These are phyloP conservation scores for Agraylea sexmaculata DNA, from an alignment of 1,140 invertebrate genomes.

Conservation along the genomic window DNA sequence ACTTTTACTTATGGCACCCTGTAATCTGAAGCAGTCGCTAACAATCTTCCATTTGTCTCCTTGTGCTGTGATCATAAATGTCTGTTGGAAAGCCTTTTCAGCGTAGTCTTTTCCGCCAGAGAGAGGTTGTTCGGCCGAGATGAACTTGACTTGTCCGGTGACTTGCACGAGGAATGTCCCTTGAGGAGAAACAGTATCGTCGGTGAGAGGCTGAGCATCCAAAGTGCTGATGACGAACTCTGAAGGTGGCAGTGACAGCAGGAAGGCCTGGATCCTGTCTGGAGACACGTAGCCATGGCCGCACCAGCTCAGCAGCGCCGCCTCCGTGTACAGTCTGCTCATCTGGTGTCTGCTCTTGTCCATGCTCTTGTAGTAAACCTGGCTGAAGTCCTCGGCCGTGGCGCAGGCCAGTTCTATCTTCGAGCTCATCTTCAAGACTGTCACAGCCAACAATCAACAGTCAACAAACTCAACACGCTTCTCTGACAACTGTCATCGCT, in stretches of 20 bases:
- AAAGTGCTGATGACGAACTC: slow-evolving; percentile 57
- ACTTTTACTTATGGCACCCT: slow-evolving; percentile 26
- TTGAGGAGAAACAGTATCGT: slow-evolving; percentile 54
- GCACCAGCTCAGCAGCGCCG: slow-evolving; percentile 74
- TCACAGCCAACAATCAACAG: background rate
- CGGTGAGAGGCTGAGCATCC: slow-evolving; percentile 66
- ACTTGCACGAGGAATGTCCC: slow-evolving; percentile 62
- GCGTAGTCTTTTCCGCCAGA: slow-evolving; percentile 41
- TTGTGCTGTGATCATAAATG: slow-evolving; percentile 68
- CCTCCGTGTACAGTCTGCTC: slow-evolving; percentile 65
- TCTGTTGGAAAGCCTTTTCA: slow-evolving; percentile 61
- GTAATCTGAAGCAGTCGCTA: slow-evolving; percentile 67
- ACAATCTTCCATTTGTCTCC: slow-evolving; percentile 84
- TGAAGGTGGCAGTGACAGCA: slow-evolving; percentile 58
- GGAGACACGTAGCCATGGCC: slow-evolving; percentile 64
- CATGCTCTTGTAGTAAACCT: slow-evolving; percentile 68
- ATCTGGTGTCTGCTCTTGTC: slow-evolving; percentile 73
- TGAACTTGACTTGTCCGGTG: slow-evolving; percentile 60
- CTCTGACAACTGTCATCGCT: background rate
- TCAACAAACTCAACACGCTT: background rate
- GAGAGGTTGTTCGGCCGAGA: too few species aligned
- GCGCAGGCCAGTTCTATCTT: slow-evolving; percentile 63
- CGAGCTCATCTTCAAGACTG: slow-evolving; percentile 6
- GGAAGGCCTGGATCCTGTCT: slow-evolving; percentile 67
- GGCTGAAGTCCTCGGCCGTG: slow-evolving; percentile 70